These are phyloP conservation scores for Girardinus metallicus DNA, from an alignment of 2,797 vertebrate species.

Conservation along the genomic window DNA sequence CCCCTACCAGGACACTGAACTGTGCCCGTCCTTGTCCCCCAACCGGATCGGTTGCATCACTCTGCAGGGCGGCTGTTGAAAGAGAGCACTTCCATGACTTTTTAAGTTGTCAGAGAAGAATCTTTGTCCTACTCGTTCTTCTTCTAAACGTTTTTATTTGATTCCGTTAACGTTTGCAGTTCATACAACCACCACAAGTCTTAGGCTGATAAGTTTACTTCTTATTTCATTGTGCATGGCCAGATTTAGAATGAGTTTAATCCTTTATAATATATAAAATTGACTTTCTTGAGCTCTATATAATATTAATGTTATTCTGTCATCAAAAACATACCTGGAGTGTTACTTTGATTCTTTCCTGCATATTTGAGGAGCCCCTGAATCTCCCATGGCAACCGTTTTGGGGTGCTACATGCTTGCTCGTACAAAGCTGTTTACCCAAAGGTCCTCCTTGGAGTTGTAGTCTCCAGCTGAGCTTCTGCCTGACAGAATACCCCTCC, in stretches of 20 bases:
- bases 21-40: slow-evolving; percentile 15
- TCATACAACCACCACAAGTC: background rate
- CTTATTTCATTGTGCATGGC: background rate
- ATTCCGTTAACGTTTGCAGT: background rate
- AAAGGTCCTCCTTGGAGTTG: too few species aligned
- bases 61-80: slow-evolving; percentile 3
- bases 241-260: background rate
- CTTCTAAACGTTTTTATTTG: background rate
- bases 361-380: background rate
- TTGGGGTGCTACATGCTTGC: too few species aligned
- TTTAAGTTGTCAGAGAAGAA: background rate
- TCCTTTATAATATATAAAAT: background rate
- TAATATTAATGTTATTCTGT: background rate
- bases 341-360: background rate
- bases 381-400: background rate
- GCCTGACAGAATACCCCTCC: too few species aligned
- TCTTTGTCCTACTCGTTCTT: background rate
- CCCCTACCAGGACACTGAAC: slow-evolving; percentile 33
- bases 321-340: background rate
- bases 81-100: background rate
- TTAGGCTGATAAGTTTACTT: background rate
- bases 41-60: slow-evolving; percentile 53
- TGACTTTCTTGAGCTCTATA: background rate
- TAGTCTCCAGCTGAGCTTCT: too few species aligned
- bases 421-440: too few species aligned